Percentiles rank a stretch among this genome's conserved stretches.
Conservation (phyloP, 2,888 invertebrate genomes). For the Lithophane socia region DNA sequence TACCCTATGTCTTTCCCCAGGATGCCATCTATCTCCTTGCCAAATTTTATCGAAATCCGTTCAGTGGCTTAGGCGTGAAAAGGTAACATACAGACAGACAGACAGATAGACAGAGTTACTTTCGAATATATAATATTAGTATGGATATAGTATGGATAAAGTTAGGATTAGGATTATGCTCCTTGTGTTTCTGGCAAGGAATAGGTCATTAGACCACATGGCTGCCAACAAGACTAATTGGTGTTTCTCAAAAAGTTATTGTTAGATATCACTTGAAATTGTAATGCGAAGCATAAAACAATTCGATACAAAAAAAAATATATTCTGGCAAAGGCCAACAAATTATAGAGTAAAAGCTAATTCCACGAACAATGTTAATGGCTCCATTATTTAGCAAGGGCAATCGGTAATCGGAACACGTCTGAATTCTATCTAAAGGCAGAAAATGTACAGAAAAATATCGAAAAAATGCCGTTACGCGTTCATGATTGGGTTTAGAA, state of each 20-base stretch:
- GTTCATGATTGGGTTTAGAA: conserved; percentile 5
- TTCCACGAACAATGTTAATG: conserved; percentile 36
- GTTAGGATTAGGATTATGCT: too few relatives aligned
- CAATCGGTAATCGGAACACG: conserved; percentile 43
- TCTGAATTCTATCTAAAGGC: conserved; percentile 4
- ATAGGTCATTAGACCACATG: neutral
- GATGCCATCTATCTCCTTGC: too few relatives aligned
- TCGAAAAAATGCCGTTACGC: neutral
- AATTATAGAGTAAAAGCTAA: conserved; percentile 43
- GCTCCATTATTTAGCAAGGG: conserved; percentile 37
- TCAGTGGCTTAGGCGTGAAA: too few relatives aligned
- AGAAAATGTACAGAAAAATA: conserved; percentile 19
- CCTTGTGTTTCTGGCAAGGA: neutral
- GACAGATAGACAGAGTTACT: too few relatives aligned
- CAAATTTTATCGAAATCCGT: too few relatives aligned
- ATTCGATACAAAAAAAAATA: conserved; percentile 21
- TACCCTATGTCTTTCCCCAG: too few relatives aligned
- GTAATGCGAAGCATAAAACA: conserved; percentile 28
- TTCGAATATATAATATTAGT: too few relatives aligned
- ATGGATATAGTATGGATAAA: too few relatives aligned
- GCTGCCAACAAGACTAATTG: too few relatives aligned
- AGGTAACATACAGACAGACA: too few relatives aligned
- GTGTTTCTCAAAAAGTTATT: conserved; percentile 1
- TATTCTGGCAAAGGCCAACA: conserved; percentile 7
- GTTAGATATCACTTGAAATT: conserved; percentile 13